phyloP scores from a whole-genome alignment of 2,797 vertebrate species.

The Nothura maculosa region DNA sequence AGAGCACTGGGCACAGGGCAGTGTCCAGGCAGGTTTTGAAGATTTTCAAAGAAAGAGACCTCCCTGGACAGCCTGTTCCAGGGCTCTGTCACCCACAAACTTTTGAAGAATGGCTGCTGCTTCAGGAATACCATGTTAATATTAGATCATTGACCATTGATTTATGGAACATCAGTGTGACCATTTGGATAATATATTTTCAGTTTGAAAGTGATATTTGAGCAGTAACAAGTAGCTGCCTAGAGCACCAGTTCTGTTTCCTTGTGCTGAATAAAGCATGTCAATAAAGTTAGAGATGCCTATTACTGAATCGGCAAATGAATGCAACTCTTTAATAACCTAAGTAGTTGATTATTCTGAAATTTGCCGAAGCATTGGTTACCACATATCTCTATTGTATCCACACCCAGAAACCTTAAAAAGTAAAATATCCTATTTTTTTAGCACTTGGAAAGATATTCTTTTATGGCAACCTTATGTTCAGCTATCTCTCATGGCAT shows the following conservation, averaged over 20 bases:
- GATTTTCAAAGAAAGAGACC: too few relatives aligned
- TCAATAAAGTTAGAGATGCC: background rate
- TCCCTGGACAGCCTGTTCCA: too few relatives aligned
- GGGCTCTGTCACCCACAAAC: too few relatives aligned
- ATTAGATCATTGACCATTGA: background rate
- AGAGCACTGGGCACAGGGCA: too few relatives aligned
- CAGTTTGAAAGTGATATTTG: background rate
- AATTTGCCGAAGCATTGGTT: background rate
- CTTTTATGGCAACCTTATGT: background rate
- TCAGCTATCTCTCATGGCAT: background rate
- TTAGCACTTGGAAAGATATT: background rate
- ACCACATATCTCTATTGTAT: background rate
- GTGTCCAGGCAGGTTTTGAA: too few relatives aligned
- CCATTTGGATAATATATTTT: background rate
- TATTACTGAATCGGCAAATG: background rate
- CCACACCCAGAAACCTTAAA: background rate
- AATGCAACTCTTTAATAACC: background rate
- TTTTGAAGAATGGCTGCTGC: background rate
- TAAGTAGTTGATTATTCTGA: background rate
- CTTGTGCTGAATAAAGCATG: background rate
- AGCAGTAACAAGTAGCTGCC: background rate
- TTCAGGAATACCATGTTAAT: background rate
- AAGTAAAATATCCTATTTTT: background rate
- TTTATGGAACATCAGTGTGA: background rate
- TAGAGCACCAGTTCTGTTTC: background rate